phyloP scores from a whole-genome alignment of 1,140 invertebrate species.

The Nebria ingens region DNA sequence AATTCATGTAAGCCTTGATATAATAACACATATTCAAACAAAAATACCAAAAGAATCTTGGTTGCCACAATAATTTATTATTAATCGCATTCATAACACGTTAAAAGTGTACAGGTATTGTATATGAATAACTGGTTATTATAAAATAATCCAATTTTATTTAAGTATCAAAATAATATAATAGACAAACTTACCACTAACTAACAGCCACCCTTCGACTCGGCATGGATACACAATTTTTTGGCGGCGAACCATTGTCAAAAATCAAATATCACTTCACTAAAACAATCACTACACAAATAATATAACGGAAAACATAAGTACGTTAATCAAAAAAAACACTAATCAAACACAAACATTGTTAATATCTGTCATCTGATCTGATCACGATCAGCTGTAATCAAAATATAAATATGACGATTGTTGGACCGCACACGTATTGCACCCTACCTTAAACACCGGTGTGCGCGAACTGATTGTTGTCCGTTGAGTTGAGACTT shows the following conservation, averaged over 20 bases:
- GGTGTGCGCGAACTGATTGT: background rate
- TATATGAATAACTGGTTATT: too few relatives aligned
- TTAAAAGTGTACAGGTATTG: too few relatives aligned
- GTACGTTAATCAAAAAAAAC: background rate
- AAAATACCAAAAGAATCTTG: too few relatives aligned
- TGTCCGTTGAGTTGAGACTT: background rate
- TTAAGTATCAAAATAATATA: too few relatives aligned
- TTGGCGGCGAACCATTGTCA: slow-evolving; percentile 30
- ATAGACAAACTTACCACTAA: slow-evolving; percentile 46
- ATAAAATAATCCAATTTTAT: too few relatives aligned
- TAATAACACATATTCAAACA: too few relatives aligned
- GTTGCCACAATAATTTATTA: too few relatives aligned
- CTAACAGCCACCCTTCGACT: slow-evolving; percentile 59
- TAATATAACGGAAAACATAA: background rate
- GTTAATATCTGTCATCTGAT: background rate
- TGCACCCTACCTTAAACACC: background rate
- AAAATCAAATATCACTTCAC: slow-evolving; percentile 4
- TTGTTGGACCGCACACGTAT: background rate
- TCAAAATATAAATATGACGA: background rate
- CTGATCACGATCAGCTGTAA: slow-evolving; percentile 3
- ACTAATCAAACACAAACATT: slow-evolving; percentile 1
- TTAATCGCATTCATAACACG: too few relatives aligned
- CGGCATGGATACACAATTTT: slow-evolving; percentile 50
- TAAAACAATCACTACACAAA: background rate
- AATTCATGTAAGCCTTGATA: too few relatives aligned